Base-by-base conservation (phyloP, 2,888 invertebrate genomes). In the Acanthosepion pharaonis region DNA sequence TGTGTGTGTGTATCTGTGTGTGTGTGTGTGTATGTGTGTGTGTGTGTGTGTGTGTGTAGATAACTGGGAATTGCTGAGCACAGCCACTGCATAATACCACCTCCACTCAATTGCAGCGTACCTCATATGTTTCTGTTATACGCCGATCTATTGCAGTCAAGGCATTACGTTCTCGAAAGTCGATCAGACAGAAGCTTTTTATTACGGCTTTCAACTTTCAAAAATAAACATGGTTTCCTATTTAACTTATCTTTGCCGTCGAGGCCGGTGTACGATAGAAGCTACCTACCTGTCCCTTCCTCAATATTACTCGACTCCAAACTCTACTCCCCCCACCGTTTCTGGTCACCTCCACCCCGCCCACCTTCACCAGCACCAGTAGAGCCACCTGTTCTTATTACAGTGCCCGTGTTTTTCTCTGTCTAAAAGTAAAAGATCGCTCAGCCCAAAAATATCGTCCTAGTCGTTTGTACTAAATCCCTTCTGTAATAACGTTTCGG, bases 121-220 rank as follows among this genome's bases (percentile, higher is more conserved):
- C 78, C 78, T 9, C n/a, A 78, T 33, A 18, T 78, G 78, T 78
- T 78, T n/a, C 78, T 78, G n/a, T 78, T 9, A 78, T 33, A 78
- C 78, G 78, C n/a, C 78, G 78, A 78, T 78, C 78, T 78, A 4
- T 78, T 78, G n/a, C 78, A 78, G 78, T 78, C n/a, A 33, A 78
- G 78, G 78, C n/a, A 78, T 78, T 78, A 78, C 78, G n/a, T 78
- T 78, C n/a, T 78, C 78, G 1, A 78, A 78, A 78, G n/a, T 78
- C 78, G 78, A 78, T 78, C 78, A 78, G 78, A 78, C 78, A 78
- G 64, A 64, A 78, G 78, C 78, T 78, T 78, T 78, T 78, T 78
- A 78, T 78, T 78, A 78, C 78, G 78, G 78, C 78, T 78, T 78
- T 78, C 78, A 78, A 78, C 78, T 78, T 78, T 78, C 78, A 78